Conservation (phyloP, 2,113 vertebrate species). For the Gila orcuttii region DNA sequence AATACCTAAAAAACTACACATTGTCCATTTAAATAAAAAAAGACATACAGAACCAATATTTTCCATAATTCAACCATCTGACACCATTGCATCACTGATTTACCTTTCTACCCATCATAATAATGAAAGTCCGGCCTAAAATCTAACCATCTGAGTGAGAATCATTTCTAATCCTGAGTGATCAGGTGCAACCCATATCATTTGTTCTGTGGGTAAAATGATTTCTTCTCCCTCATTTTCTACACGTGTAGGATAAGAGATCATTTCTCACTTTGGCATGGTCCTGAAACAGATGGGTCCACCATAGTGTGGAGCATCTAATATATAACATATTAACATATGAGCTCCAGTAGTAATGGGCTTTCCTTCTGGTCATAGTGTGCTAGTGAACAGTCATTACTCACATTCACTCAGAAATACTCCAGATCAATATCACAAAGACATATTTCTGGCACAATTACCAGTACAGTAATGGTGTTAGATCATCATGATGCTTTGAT, state of each 20-base stretch:
- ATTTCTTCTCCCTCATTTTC: not conserved
- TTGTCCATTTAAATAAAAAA: not conserved
- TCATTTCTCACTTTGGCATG: constrained; percentile 37
- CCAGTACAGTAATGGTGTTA: not conserved
- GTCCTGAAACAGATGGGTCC: constrained; percentile 30
- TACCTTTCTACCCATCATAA: not conserved
- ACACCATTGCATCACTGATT: not conserved
- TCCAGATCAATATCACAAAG: not conserved
- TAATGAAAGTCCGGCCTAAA: not conserved
- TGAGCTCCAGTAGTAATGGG: constrained; percentile 13
- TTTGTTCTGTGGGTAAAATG: constrained; percentile 12
- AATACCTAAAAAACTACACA: too few species aligned
- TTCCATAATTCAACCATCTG: not conserved
- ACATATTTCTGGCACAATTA: not conserved
- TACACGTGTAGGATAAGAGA: constrained; percentile 13
- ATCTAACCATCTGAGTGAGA: not conserved
- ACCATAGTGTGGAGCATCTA: not conserved
- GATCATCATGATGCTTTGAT: too few species aligned
- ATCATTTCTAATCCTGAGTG: not conserved
- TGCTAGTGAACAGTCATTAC: constrained; percentile 13
- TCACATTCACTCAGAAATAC: not conserved
- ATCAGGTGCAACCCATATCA: not conserved
- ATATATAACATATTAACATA: not conserved
- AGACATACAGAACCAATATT: not conserved
- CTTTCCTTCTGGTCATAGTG: constrained; percentile 29